Base-by-base conservation (phyloP, 2,113 vertebrate genomes). In the Neoarius graeffei region DNA sequence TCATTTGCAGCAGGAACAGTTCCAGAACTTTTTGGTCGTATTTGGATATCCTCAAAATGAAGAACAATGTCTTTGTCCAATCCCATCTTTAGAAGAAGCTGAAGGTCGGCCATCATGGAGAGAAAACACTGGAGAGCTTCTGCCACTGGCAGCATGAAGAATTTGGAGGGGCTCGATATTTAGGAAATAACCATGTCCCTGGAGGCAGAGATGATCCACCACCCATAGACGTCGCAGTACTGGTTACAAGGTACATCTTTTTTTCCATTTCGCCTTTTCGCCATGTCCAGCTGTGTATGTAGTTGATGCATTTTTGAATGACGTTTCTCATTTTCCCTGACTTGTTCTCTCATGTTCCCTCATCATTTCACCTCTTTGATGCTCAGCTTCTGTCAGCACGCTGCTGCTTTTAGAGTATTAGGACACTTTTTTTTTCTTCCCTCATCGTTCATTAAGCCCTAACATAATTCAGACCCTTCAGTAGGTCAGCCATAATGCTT, bases 141-240 rank as follows among this genome's bases (percentile, higher is more conserved):
- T 99, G 98, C 85, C 96, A 97, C 7, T 99, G 98, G 98, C 98
- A 99, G 94, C 96, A 99, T 81, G 96, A 96, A 88, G 98, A 99
- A 91, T 98, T 97, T 1, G 96, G 97, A 42, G 95, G 96, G 0
- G 92, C 95, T 0, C 95, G 96, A 19, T 97, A 97, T 92, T 95
- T 98, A 0, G 97, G 98, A 62, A 98, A 96, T 91, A 99, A 99
- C 86, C 96, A 97, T 15, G 95, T 99, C 69, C 97, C 97, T 1
- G 97, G 97, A 0, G 96, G 96, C 0, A 95, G 95, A 87, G 97
- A 98, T 1, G 97, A 97, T 87, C 93, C 94, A 0, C 97, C 96
- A 15, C 95, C 97, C 0, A 96, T 98, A 91, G 98, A 99, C 42
- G 96, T 96, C 0, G 98, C 98, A 62, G 98, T 99, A 15, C 96